A percentile compares a stretch with the other conserved stretches of the same genome.
These are phyloP conservation scores for Itoplectis maculator DNA, from an alignment of 2,888 invertebrate genomes.

Conservation along the genomic window DNA sequence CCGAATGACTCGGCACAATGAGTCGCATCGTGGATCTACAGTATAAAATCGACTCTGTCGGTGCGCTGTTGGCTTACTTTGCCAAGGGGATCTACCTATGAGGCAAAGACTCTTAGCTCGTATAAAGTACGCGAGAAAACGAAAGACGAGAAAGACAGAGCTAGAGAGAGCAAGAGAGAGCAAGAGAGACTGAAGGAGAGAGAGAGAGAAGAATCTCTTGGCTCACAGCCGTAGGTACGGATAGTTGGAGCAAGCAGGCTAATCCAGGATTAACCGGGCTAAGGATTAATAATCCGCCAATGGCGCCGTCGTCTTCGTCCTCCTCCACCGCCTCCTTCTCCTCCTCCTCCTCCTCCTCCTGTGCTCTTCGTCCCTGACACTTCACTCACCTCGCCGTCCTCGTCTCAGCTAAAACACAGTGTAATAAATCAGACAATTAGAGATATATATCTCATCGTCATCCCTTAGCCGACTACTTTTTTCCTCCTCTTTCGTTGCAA, in stretches of 20 bases:
- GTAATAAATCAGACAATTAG: slow-evolving; percentile 52
- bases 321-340: too few species aligned
- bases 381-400: slow-evolving; percentile 15
- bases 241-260: slow-evolving; percentile 58
- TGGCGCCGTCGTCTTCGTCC: slow-evolving; percentile 38
- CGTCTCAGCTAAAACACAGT: slow-evolving; percentile 24
- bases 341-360: neutral
- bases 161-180: too few species aligned
- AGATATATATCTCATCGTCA: slow-evolving; percentile 21
- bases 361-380: neutral
- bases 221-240: slow-evolving; percentile 30
- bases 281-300: slow-evolving; percentile 66
- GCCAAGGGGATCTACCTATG: slow-evolving; percentile 41
- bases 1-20: slow-evolving; percentile 1
- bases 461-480: slow-evolving; percentile 2
- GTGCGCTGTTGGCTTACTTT: slow-evolving; percentile 19
- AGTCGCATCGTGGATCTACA: neutral
- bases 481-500: neutral
- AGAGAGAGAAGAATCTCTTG: slow-evolving; percentile 42
- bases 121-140: slow-evolving; percentile 32
- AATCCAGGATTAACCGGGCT: slow-evolving; percentile 64
- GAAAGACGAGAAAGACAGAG: too few species aligned
- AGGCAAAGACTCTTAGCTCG: slow-evolving; percentile 50
- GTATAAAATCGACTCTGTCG: neutral
- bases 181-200: too few species aligned